Conservation (phyloP, 2,888 invertebrate species). For the Hoplodrina ambigua region DNA sequence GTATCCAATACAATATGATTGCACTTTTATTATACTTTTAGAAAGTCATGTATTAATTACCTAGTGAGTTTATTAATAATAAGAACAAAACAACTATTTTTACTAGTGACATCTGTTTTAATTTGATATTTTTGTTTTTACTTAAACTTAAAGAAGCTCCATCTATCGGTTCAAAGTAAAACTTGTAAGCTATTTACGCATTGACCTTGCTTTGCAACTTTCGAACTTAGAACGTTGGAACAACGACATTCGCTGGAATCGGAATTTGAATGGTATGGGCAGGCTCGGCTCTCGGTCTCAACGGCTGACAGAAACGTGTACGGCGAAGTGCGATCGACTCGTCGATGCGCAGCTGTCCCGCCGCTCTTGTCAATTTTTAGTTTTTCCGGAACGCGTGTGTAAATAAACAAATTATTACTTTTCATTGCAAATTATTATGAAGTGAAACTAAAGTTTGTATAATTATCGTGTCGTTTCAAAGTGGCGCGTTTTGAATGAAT, state of each 20-base stretch:
- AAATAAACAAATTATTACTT: slow-evolving; percentile 88
- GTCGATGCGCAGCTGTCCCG: slow-evolving; percentile 89
- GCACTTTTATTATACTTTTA: not conserved
- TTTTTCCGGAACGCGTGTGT: slow-evolving; percentile 89
- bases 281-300: slow-evolving; percentile 69
- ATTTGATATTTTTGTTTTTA: not conserved
- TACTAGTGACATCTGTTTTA: slow-evolving; percentile 57
- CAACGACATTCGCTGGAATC: slow-evolving; percentile 81
- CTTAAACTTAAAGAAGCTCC: slow-evolving; percentile 64
- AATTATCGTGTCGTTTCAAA: slow-evolving; percentile 82
- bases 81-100: too few species aligned
- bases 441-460: slow-evolving; percentile 88
- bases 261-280: slow-evolving; percentile 84
- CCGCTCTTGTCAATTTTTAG: slow-evolving; percentile 86
- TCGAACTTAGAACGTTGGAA: slow-evolving; percentile 84
- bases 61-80: not conserved
- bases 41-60: accelerated
- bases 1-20: not conserved
- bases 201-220: slow-evolving; percentile 85
- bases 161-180: slow-evolving; percentile 67
- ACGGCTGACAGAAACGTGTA: slow-evolving; percentile 88
- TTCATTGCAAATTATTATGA: slow-evolving; percentile 84
- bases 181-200: slow-evolving; percentile 72
- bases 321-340: slow-evolving; percentile 90
- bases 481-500: slow-evolving; percentile 86